Evolutionary conservation across 2,888 invertebrate genomes (phyloP).

Genomic region (Phoronis australis): DNA sequence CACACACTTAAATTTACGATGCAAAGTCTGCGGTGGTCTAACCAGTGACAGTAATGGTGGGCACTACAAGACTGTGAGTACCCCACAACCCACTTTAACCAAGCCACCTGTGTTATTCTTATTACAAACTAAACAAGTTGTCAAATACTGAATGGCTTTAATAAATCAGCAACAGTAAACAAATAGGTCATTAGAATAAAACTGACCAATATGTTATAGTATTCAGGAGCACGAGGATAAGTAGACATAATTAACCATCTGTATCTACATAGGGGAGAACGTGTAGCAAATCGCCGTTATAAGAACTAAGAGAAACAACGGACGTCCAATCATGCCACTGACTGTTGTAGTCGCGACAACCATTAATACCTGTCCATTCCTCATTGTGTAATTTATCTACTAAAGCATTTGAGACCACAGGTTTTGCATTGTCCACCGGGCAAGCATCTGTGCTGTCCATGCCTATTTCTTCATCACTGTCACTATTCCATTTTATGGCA

Average conservation of each 20-base stretch:
- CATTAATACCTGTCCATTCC: conserved; percentile 55
- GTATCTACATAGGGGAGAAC: conserved; percentile 96
- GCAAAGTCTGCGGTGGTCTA: too few species aligned
- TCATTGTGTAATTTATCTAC: conserved; percentile 45
- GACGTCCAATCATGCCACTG: conserved; percentile 88
- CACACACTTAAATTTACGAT: too few species aligned
- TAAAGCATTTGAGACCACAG: background rate
- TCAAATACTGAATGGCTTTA: too few species aligned
- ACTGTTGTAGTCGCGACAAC: conserved; percentile 55
- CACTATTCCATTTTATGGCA: conserved; percentile 55
- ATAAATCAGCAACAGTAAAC: too few species aligned
- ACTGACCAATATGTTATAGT: too few species aligned
- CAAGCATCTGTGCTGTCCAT: conserved; percentile 12
- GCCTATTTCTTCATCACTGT: conserved; percentile 57
- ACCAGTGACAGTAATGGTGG: too few species aligned
- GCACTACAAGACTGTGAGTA: too few species aligned
- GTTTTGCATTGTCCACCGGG: conserved; percentile 29
- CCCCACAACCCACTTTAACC: too few species aligned
- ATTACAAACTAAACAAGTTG: too few species aligned
- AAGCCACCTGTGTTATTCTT: too few species aligned
- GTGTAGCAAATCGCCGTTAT: conserved; percentile 73
- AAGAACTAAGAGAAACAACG: conserved; percentile 69
- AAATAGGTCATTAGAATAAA: too few species aligned
- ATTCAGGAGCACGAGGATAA: too few species aligned
- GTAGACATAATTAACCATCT: conserved; percentile 66